Evolutionary conservation across 2,888 invertebrate genomes (phyloP), one percentile per base, ranked within the genome.

Genomic region (Diarsia rubi): DNA sequence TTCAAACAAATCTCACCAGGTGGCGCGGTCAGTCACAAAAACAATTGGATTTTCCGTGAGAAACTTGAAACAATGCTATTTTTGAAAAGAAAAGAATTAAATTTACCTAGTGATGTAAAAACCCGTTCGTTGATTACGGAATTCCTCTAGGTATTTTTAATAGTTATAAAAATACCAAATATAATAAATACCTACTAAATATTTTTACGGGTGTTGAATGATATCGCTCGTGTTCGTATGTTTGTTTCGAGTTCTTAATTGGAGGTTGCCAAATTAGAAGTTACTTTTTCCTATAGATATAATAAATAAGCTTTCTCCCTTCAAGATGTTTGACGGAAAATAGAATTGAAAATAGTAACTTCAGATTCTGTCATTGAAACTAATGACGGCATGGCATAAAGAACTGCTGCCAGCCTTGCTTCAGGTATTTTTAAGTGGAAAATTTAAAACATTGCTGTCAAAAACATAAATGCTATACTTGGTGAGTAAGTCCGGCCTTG

Each of bases 401-500:
- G 12, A 52, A 19, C 3, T 47, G 9, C 37, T 37, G 47, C 9
- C 49, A 27, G 21, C 19, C 19, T 14, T 24, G 14, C 3, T 44
- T 37, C 9, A 37, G 21, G 2, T 67, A 45, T 54, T 52, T 62
- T 42, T 9, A 64, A 31, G 42, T n/a, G 24, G 14, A 31, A 60
- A 62, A 54, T 60, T 73, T 63, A 71, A 84, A 79, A 60, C 69
- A 49, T 52, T 49, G 47, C 67, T 78, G 75, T 69, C 64, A 63
- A 70, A 80, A 75, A 68, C 57, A 37, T 52, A 44, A n/a, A n/a
- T 67, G 47, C 60, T 27, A 52, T 24, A 45, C 3, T 45, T 62
- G 64, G 67, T 86, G 86, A 88, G 79, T 88, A 86, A 88, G 62
- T 70, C 70, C 76, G 82, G 73, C 90, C 90, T 85, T 89, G 87